These are phyloP conservation scores for Xiphophorus birchmanni DNA, from an alignment of 2,797 vertebrate genomes.

Conservation along the genomic window DNA sequence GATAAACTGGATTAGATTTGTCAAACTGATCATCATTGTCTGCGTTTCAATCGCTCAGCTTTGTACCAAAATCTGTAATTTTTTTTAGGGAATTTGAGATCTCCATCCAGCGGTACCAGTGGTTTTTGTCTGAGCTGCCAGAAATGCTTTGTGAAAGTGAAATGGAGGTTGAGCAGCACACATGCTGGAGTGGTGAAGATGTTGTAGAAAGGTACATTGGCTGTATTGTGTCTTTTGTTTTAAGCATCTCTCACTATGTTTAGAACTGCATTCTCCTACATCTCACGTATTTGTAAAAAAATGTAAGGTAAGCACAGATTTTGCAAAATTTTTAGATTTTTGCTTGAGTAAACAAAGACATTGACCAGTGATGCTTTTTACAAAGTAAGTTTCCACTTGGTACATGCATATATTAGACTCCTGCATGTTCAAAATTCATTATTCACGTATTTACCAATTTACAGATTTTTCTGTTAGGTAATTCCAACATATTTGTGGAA, in stretches of 20 bases:
- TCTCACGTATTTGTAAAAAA: neutral
- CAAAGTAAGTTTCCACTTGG: neutral
- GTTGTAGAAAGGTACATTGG: slow-evolving; percentile 84
- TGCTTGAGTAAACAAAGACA: neutral
- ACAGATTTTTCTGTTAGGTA: neutral
- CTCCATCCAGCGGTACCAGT: slow-evolving; percentile 87
- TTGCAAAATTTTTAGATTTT: neutral
- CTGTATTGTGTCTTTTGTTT: slow-evolving; percentile 3
- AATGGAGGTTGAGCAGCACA: slow-evolving; percentile 87
- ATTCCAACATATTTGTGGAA: neutral
- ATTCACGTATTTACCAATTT: neutral
- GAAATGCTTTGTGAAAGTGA: slow-evolving; percentile 89
- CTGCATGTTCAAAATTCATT: neutral
- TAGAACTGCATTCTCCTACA: neutral
- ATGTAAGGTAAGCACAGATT: neutral
- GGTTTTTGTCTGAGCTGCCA: slow-evolving; percentile 86
- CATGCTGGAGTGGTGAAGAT: slow-evolving; percentile 90
- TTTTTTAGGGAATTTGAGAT: slow-evolving; percentile 86
- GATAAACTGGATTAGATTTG: slow-evolving; percentile 7
- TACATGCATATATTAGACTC: neutral
- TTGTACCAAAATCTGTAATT: slow-evolving; percentile 9
- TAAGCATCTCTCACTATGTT: neutral
- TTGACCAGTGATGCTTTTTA: neutral
- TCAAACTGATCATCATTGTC: neutral
- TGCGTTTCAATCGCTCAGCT: slow-evolving; percentile 13